These are phyloP conservation scores for Anabas testudineus DNA, from an alignment of 2,797 vertebrate genomes.

Conservation along the genomic window DNA sequence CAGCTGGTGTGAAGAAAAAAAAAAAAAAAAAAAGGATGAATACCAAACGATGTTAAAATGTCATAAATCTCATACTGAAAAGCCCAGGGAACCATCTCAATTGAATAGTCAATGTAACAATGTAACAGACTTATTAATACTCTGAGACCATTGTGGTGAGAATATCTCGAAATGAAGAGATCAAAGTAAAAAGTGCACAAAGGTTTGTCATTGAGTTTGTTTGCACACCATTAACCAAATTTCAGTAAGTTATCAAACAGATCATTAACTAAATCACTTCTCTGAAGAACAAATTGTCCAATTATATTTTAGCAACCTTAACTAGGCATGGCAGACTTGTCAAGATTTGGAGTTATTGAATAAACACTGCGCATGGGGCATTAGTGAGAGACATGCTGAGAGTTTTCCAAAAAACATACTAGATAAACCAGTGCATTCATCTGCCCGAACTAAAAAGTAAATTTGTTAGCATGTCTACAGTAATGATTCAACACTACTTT, in stretches of 20 bases:
- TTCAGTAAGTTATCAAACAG: not conserved
- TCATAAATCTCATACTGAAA: slow-evolving; percentile 28
- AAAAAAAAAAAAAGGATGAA: slow-evolving; percentile 17
- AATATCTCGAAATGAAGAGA: not conserved
- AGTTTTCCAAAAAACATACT: not conserved
- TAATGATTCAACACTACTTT: not conserved
- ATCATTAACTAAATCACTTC: not conserved
- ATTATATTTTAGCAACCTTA: not conserved
- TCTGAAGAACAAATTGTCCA: not conserved
- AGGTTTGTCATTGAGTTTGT: not conserved
- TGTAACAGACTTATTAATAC: slow-evolving; percentile 26
- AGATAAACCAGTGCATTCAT: not conserved
- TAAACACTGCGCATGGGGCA: not conserved
- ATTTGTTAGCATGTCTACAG: not conserved
- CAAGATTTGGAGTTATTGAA: not conserved
- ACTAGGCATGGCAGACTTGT: too few species aligned
- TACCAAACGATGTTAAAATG: slow-evolving; percentile 47
- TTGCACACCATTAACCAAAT: not conserved
- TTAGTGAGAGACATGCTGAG: not conserved
- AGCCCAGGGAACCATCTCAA: slow-evolving; percentile 15
- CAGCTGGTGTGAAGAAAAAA: slow-evolving; percentile 6
- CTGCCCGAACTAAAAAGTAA: not conserved
- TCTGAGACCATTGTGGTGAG: not conserved
- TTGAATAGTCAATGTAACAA: slow-evolving; percentile 40
- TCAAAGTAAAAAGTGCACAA: not conserved